These are phyloP conservation scores for Pandemis heparana DNA, from an alignment of 2,888 invertebrate species.

Conservation along the genomic window DNA sequence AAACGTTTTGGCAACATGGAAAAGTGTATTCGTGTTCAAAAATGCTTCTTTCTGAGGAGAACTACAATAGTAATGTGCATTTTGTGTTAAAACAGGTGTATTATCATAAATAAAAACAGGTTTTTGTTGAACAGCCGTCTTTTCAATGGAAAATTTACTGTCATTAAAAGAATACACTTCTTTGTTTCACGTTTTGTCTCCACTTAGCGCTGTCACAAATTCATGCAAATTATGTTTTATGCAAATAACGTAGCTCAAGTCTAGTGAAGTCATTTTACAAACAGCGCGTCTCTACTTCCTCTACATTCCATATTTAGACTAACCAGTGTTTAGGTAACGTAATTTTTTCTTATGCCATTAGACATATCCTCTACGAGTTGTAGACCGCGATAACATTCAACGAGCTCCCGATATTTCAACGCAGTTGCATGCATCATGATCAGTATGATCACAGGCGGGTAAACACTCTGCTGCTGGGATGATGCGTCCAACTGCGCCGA, in stretches of 20 bases:
- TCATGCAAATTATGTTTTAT: neutral
- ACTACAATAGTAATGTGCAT: neutral
- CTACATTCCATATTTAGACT: neutral
- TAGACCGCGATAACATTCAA: too few relatives aligned
- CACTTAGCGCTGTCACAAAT: neutral
- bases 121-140: neutral
- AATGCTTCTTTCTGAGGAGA: neutral
- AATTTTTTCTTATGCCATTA: too few relatives aligned
- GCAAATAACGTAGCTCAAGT: neutral
- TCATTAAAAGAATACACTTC: neutral
- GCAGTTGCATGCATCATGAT: too few relatives aligned
- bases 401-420: too few relatives aligned
- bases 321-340: too few relatives aligned
- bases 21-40: neutral
- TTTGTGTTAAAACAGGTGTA: conserved; percentile 8
- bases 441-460: too few relatives aligned
- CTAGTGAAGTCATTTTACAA: neutral
- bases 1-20: neutral
- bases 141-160: neutral
- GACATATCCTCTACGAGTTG: too few relatives aligned
- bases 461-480: too few relatives aligned
- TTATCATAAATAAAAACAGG: conserved; percentile 20
- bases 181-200: neutral
- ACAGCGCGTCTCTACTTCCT: neutral
- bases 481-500: too few relatives aligned